Conservation (phyloP, 1,140 invertebrate genomes). For the Fopius arisanus region DNA sequence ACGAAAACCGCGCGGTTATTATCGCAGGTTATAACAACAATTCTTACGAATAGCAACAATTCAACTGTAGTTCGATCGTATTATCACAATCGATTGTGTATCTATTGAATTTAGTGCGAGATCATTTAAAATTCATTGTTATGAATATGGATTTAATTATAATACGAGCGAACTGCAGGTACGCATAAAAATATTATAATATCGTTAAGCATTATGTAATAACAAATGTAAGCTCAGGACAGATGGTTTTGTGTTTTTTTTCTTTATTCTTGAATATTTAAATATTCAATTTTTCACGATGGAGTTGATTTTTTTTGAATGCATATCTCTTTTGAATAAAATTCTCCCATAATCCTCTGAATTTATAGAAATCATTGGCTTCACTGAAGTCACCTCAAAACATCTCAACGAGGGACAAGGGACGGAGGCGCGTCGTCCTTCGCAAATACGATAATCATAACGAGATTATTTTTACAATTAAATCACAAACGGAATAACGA, state of each 20-base stretch:
- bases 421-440: conserved; percentile 48
- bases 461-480: not conserved
- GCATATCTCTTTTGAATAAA: not conserved
- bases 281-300: not conserved
- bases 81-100: conserved; percentile 37
- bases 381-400: conserved; percentile 28
- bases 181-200: conserved; percentile 65
- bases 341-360: conserved; percentile 1
- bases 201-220: conserved; percentile 63
- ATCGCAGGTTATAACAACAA: conserved; percentile 64
- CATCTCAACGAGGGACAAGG: conserved; percentile 40
- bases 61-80: conserved; percentile 54
- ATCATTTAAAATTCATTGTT: conserved; percentile 17
- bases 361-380: not conserved
- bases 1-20: conserved; percentile 45
- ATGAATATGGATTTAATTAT: conserved; percentile 17
- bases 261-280: conserved; percentile 25
- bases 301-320: not conserved
- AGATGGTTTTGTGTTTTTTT: conserved; percentile 43
- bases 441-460: conserved; percentile 31
- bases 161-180: conserved; percentile 52
- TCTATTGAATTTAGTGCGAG: conserved; percentile 3
- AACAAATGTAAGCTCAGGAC: conserved; percentile 65
- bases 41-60: conserved; percentile 65
- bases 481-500: conserved; percentile 16